Evolutionary conservation across 2,888 invertebrate genomes (phyloP), one percentile per base, ranked within the genome.

Genomic region (Amblyteles armatorius): DNA sequence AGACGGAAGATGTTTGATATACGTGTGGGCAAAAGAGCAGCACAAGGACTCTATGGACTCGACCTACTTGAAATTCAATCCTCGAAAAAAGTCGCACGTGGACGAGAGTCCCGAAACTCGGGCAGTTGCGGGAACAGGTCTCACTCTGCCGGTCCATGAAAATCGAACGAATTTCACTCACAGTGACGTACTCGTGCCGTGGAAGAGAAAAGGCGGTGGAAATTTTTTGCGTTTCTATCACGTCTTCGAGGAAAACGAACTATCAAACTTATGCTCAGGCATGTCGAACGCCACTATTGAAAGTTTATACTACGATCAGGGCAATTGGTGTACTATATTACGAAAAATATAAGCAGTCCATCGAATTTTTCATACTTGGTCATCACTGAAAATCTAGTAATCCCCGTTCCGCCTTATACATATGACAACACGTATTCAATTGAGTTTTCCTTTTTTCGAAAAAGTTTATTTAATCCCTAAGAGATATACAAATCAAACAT

Each of bases 1-100:
- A 0, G 96, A 96, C 0, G 99, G 99, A 0, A 94, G 94, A 86
- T 97, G 97, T 2, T 94, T 99, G 5, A 96, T 99, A 83, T 99
- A 99, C 88, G 99, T 99, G 0, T 99, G 99, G 99, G 98, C 99
- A 0, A 97, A 97, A 93, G 97, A 99, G 92, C 99, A 99, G 94
- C 95, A 95, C 2, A 95, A 94, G 84, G 95, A 96, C 63, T 95
- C 95, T 26, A 94, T 95, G 74, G 96, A 96, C 90, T 97, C 97
- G 0, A 95, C 95, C 78, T 98, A 97, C 91, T 94, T 98, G 36
- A 96, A 96, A 87, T 96, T 88, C 19, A 88, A 88, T 60, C 79
- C 88, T 13, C 79, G 78, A 13, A 95, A 95, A 85, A 95, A 95
- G 73, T 93, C 94, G 50, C 94, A 93, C 88, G 90, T 92, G 4